These are phyloP conservation scores for Semaprochilodus insignis DNA, from an alignment of 2,797 vertebrate species.

Conservation along the genomic window DNA sequence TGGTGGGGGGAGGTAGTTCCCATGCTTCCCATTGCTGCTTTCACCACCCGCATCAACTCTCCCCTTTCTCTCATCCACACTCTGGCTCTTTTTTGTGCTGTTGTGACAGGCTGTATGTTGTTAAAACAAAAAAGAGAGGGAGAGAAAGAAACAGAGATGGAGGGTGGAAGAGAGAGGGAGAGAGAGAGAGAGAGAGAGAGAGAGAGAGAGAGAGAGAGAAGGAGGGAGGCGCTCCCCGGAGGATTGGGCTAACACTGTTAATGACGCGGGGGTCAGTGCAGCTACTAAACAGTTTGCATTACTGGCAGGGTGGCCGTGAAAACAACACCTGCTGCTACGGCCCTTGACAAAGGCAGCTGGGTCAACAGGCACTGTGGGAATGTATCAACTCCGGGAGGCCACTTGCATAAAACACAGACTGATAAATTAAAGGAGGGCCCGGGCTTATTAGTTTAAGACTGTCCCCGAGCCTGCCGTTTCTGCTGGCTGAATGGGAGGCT, in stretches of 20 bases:
- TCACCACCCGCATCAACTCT: constrained; percentile 69
- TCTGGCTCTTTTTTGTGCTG: constrained; percentile 72
- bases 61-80: constrained; percentile 67
- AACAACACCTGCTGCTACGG: constrained; percentile 97
- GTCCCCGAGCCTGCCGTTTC: constrained; percentile 71
- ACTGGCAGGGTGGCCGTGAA: constrained; percentile 99
- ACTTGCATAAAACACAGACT: constrained; percentile 83
- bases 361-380: constrained; percentile 99
- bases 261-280: constrained; percentile 95
- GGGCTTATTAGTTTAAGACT: constrained; percentile 81
- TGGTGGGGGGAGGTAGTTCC: constrained; percentile 73
- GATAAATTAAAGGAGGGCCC: constrained; percentile 78
- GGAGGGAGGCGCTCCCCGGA: constrained; percentile 80
- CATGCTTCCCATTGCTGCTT: constrained; percentile 80
- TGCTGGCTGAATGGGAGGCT: constrained; percentile 26
- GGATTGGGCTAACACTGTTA: constrained; percentile 92
- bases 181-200: constrained; percentile 69
- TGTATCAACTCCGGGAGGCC: constrained; percentile 95
- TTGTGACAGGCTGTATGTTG: constrained; percentile 80
- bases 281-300: constrained; percentile 98
- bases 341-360: constrained; percentile 98
- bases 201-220: constrained; percentile 70
- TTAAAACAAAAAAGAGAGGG: constrained; percentile 67
- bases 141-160: constrained; percentile 35
- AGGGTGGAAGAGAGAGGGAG: constrained; percentile 69